phyloP scores from a whole-genome alignment of 2,113 vertebrate species.

The Lichenostomus cassidix region DNA sequence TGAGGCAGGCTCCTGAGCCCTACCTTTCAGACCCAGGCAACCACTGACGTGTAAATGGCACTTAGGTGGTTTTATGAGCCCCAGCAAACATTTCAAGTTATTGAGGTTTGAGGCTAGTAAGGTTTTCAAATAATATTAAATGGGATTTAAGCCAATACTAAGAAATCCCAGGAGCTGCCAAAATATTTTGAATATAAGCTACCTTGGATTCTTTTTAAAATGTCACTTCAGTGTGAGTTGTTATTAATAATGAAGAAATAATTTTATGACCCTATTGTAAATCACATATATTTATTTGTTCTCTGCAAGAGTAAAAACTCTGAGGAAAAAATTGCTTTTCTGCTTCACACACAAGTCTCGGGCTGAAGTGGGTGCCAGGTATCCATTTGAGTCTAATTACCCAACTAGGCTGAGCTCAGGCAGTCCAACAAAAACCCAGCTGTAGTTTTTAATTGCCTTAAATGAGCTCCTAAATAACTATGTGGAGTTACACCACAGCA shows the following conservation, averaged over 20 bases:
- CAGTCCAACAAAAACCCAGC: conserved; percentile 36
- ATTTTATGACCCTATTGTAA: background rate
- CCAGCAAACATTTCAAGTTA: background rate
- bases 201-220: background rate
- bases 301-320: background rate
- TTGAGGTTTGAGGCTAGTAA: background rate
- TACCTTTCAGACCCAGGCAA: background rate
- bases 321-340: background rate
- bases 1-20: background rate
- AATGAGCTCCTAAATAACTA: conserved; percentile 52
- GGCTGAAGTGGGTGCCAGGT: conserved; percentile 15
- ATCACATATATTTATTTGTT: background rate
- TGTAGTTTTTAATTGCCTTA: conserved; percentile 60
- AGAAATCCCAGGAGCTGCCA: background rate
- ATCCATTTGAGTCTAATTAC: conserved; percentile 47
- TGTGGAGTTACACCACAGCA: conserved; percentile 7
- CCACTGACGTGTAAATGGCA: background rate
- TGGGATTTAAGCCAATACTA: background rate
- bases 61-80: background rate
- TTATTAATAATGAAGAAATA: background rate
- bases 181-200: conserved; percentile 27
- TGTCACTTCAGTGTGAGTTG: background rate
- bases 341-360: background rate
- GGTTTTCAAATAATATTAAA: background rate
- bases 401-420: background rate